Base-by-base conservation (phyloP, 2,888 invertebrate genomes). In the Cremastinae sp. region DNA sequence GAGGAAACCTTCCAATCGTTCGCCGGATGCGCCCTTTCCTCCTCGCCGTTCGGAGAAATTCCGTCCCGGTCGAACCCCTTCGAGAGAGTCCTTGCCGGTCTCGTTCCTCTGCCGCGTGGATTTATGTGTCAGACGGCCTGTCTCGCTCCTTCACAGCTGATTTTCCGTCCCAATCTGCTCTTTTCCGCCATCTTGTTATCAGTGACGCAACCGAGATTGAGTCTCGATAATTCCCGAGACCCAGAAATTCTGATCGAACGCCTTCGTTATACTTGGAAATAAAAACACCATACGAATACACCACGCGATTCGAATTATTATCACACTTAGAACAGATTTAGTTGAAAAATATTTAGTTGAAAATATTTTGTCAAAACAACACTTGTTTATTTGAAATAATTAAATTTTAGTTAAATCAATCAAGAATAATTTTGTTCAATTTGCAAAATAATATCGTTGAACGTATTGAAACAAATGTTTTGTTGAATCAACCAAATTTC, bases 1-100 rank as follows among this genome's bases (percentile, higher is more conserved):
- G 86, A 88, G 88, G 88, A 88, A 88, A 87, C 87, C 86, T 87
- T 85, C 88, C 88, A 88, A 88, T 88, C 88, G 87, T 87, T 87
- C 83, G 82, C 88, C 88, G 88, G 88, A 88, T 86, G 86, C 86
- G 88, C 86, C 82, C 62, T 79, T 79, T 79, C 75, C 79, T 75
- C 51, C 68, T 53, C 66, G 20, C 70, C 53, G 49, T 73, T 78
- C 71, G 36, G 56, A 56, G 28, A 28, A 66, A 56, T 78, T 61
- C 64, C 73, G 45, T 41, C 78, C 41, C 61, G 49, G 59, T 56
- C 53, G 20, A 74, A 45, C 64, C 61, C 69, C 75, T 62, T 28
- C 59, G 64, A 41, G 53, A 58, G 41, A 66, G 61, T 71, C n/a
- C 65, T 51, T 58, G 53, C 66, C 77, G 61, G 56, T 69, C 41